Percentiles rank a stretch among this genome's conserved stretches.
phyloP scores from a whole-genome alignment of 2,797 vertebrate genomes.

The Paguma larvata region DNA sequence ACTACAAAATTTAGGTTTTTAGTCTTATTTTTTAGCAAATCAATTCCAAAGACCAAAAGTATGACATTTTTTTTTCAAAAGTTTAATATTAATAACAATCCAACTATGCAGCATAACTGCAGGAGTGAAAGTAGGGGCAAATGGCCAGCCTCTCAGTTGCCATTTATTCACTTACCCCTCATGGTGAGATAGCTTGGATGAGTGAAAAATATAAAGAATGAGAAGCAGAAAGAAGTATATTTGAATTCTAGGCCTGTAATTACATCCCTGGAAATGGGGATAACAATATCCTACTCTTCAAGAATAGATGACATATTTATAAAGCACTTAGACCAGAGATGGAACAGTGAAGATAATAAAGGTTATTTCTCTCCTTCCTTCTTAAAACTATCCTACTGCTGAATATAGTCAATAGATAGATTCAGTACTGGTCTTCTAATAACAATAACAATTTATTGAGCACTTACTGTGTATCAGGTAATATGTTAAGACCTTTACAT shows the following conservation, averaged over 20 bases:
- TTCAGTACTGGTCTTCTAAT: neutral
- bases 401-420: neutral
- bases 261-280: neutral
- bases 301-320: neutral
- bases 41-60: neutral
- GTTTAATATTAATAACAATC: neutral
- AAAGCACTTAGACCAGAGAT: neutral
- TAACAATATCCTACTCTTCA: neutral
- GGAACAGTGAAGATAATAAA: neutral
- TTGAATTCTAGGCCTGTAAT: neutral
- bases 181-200: neutral
- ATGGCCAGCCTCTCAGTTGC: neutral
- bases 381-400: neutral
- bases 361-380: neutral
- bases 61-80: neutral
- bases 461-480: neutral
- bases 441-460: neutral
- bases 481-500: neutral
- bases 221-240: neutral
- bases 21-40: neutral
- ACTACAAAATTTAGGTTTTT: slow-evolving; percentile 3
- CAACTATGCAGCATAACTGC: neutral
- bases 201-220: neutral
- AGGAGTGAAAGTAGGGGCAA: neutral
- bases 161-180: neutral